Conservation (phyloP, 1,140 invertebrate species). For the Gonatopus flavifemur region DNA sequence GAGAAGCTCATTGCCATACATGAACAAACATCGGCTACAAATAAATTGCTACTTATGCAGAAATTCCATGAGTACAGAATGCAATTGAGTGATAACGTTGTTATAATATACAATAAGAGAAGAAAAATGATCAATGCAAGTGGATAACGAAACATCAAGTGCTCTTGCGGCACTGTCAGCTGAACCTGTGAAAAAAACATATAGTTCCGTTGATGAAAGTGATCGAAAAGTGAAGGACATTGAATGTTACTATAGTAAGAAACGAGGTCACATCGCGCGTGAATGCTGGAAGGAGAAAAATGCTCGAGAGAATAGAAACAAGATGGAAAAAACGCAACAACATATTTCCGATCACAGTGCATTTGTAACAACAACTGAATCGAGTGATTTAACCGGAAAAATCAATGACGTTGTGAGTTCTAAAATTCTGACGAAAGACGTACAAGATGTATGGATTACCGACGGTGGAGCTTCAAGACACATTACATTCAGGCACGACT, state of each 20-base stretch:
- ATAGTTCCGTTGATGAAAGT: no score
- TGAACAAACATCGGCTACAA: slow-evolving; percentile 19
- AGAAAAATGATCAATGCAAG: no score
- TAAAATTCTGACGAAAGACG: neutral
- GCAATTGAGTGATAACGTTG: no score
- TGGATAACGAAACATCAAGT: no score
- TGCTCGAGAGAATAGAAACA: neutral
- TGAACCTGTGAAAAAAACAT: no score
- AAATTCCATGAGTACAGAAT: no score
- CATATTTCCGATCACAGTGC: no score
- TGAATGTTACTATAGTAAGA: slow-evolving; percentile 16
- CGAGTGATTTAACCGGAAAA: neutral
- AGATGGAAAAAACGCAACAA: neutral
- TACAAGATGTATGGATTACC: neutral
- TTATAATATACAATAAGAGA: no score
- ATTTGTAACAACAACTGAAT: neutral
- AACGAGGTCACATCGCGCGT: slow-evolving; percentile 19
- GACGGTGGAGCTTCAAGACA: neutral
- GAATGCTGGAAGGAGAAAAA: slow-evolving; percentile 19
- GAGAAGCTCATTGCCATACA: slow-evolving; percentile 6
- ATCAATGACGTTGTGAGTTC: neutral
- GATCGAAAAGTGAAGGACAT: no score
- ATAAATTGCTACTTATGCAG: no score
- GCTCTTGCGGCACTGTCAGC: no score
- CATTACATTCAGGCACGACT: neutral